Evolutionary conservation across 2,797 vertebrate genomes (phyloP).

Genomic region (Smutsia temminckii): DNA sequence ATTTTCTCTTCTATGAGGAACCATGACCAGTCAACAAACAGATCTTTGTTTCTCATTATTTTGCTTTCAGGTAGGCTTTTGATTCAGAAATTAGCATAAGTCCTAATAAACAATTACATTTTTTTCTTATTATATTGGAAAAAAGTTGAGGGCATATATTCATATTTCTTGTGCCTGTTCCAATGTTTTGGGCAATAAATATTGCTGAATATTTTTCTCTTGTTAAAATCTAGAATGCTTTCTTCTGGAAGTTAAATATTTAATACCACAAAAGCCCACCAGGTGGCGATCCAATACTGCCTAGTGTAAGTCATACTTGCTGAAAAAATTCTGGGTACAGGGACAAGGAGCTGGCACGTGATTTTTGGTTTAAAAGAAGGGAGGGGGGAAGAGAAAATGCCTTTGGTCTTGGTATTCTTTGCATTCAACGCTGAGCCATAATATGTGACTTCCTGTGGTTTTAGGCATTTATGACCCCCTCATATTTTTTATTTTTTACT

Average conservation of each 20-base stretch:
- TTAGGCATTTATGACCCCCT: neutral
- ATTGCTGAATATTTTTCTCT: neutral
- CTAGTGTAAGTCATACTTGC: neutral
- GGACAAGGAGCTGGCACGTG: neutral
- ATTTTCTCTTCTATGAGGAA: neutral
- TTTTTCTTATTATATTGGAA: neutral
- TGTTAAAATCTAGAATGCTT: neutral
- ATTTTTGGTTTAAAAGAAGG: neutral
- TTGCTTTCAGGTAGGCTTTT: neutral
- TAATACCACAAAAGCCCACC: neutral
- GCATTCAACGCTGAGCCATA: neutral
- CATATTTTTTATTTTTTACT: neutral
- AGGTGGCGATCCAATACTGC: conserved; percentile 12
- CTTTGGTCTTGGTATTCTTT: neutral
- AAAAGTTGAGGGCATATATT: neutral
- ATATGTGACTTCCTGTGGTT: neutral
- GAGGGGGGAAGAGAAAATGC: neutral
- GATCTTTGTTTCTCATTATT: neutral
- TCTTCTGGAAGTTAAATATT: neutral
- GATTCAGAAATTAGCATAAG: neutral
- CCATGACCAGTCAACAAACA: neutral
- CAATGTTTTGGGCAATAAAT: neutral
- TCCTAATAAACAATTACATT: neutral
- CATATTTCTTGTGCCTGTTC: neutral
- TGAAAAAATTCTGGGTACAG: neutral